phyloP scores from a whole-genome alignment of 2,888 invertebrate genomes.

The Seladonia tumulorum region DNA sequence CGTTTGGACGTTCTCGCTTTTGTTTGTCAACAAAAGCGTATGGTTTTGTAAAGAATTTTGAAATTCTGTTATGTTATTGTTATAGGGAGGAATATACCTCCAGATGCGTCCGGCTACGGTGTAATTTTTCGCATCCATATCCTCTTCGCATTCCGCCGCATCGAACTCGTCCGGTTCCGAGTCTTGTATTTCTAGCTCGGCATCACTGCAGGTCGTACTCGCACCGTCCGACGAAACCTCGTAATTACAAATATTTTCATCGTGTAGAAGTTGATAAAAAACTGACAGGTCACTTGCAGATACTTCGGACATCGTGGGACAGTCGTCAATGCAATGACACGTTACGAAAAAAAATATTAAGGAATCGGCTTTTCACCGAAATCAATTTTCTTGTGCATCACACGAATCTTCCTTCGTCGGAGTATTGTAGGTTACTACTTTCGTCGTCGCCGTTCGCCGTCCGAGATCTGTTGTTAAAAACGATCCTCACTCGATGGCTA shows the following conservation, averaged over 20 bases:
- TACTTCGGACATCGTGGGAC: background rate
- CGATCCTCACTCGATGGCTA: slow-evolving; percentile 14
- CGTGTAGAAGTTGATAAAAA: slow-evolving; percentile 10
- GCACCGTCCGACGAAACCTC: slow-evolving; percentile 23
- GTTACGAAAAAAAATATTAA: slow-evolving; percentile 5
- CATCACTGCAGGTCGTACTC: slow-evolving; percentile 21
- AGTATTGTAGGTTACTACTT: background rate
- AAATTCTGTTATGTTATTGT: background rate
- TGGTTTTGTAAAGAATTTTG: background rate
- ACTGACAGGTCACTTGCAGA: slow-evolving; percentile 14
- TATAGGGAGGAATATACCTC: slow-evolving; percentile 9
- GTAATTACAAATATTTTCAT: slow-evolving; percentile 17
- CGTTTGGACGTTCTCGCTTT: slow-evolving; percentile 18
- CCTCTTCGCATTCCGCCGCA: background rate
- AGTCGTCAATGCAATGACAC: background rate
- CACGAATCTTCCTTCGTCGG: background rate
- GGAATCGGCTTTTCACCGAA: background rate
- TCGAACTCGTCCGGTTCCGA: slow-evolving; percentile 16
- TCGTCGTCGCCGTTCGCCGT: background rate
- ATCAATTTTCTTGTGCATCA: background rate
- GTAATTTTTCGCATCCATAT: slow-evolving; percentile 1
- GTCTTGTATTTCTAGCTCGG: slow-evolving; percentile 7
- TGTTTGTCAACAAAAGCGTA: background rate
- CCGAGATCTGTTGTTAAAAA: slow-evolving; percentile 9
- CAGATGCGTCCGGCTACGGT: background rate